Percentiles rank a stretch among this genome's conserved stretches.
Evolutionary conservation across 30 jellyfish, hydroid and myxozoan species (phyloP).

Genomic region (Catostylus mosaicus): DNA sequence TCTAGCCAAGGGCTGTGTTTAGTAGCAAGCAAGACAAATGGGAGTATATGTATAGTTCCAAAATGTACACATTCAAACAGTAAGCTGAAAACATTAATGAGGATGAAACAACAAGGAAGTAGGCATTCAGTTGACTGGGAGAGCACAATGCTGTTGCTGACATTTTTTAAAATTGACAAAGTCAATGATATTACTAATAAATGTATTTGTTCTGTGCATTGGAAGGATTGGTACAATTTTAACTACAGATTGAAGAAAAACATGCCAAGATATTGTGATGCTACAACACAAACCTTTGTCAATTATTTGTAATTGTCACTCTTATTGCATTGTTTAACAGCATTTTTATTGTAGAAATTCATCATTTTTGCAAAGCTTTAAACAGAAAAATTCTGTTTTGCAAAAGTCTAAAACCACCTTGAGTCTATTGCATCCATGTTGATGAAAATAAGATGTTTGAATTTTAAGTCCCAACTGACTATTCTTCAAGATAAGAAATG

Average conservation of each 20-base stretch:
- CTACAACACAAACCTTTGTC: background rate
- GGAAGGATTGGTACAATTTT: slow-evolving; percentile 24
- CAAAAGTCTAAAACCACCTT: too few relatives aligned
- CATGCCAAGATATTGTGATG: slow-evolving; percentile 2
- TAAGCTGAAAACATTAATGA: slow-evolving; percentile 5
- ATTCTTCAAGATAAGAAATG: too few relatives aligned
- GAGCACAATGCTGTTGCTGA: slow-evolving; percentile 20
- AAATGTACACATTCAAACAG: background rate
- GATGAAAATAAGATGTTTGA: too few relatives aligned
- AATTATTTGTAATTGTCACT: too few relatives aligned
- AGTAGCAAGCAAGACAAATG: background rate
- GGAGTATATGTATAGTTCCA: slow-evolving; percentile 8
- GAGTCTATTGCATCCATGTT: too few relatives aligned
- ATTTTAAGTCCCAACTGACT: too few relatives aligned
- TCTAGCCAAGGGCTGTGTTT: background rate
- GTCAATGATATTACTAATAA: background rate
- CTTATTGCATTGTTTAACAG: too few relatives aligned
- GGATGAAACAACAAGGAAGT: slow-evolving; percentile 3
- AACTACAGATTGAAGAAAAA: background rate
- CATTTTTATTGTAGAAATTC: too few relatives aligned
- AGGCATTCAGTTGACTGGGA: slow-evolving; percentile 22
- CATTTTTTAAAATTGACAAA: slow-evolving; percentile 1
- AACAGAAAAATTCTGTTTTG: too few relatives aligned
- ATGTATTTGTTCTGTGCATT: slow-evolving; percentile 5
- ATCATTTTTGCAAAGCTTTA: too few relatives aligned